These are phyloP conservation scores for Marasmarcha lunaedactyla DNA, from an alignment of 2,888 invertebrate genomes.

Conservation along the genomic window DNA sequence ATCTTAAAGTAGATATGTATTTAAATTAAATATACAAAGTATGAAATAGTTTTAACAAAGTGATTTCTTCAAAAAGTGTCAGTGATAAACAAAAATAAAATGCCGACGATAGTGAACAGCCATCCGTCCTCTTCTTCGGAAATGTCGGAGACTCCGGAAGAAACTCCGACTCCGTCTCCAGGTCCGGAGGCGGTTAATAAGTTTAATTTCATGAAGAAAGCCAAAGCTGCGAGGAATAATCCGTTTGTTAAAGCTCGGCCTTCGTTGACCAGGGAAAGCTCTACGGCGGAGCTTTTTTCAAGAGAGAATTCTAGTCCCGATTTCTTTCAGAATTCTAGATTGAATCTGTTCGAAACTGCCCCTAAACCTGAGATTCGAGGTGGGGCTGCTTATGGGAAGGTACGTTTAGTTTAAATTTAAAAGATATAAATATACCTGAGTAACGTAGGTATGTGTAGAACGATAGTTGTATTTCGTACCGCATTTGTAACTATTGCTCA, in stretches of 20 bases:
- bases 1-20: too few relatives aligned
- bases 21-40: too few relatives aligned
- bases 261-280: constrained; percentile 49
- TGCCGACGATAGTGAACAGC: constrained; percentile 22
- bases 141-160: constrained; percentile 26
- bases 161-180: constrained; percentile 36
- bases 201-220: constrained; percentile 49
- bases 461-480: too few relatives aligned
- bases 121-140: constrained; percentile 26
- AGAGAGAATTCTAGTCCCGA: constrained; percentile 52
- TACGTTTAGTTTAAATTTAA: constrained; percentile 16
- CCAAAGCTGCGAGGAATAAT: constrained; percentile 38
- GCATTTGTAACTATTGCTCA: too few relatives aligned
- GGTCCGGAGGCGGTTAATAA: constrained; percentile 33
- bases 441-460: too few relatives aligned
- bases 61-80: too few relatives aligned
- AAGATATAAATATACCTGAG: too few relatives aligned
- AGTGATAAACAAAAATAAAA: constrained; percentile 10
- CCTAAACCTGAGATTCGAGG: constrained; percentile 40
- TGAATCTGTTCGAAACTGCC: constrained; percentile 54
- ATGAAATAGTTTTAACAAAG: too few relatives aligned
- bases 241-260: constrained; percentile 52
- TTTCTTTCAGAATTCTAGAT: constrained; percentile 53
- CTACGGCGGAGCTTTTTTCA: constrained; percentile 47
- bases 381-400: constrained; percentile 33